phyloP scores from a whole-genome alignment of 2,113 vertebrate genomes.

The Chascanopsetta lugubris region DNA sequence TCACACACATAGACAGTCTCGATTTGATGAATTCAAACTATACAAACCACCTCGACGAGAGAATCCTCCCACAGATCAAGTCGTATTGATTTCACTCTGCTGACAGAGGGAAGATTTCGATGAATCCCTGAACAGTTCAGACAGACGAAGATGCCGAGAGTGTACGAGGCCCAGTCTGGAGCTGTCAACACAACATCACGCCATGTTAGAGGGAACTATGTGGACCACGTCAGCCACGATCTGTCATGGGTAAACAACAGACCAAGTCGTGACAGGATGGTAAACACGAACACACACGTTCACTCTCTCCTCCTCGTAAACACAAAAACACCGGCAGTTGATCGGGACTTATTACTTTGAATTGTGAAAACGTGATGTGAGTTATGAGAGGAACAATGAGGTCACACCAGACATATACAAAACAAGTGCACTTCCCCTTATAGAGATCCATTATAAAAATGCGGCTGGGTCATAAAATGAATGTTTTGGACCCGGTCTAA shows the following conservation, averaged over 20 bases:
- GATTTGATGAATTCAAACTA: neutral
- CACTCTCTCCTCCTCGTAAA: neutral
- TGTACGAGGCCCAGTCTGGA: constrained; percentile 93
- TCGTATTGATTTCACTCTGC: constrained; percentile 89
- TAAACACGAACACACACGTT: neutral
- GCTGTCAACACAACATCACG: constrained; percentile 74
- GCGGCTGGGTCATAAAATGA: neutral
- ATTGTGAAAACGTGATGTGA: neutral
- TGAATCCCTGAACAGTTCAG: constrained; percentile 91
- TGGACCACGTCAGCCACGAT: neutral
- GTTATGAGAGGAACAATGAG: constrained; percentile 45
- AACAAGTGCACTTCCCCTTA: constrained; percentile 44
- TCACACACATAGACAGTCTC: neutral
- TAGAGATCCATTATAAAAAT: neutral
- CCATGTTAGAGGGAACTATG: constrained; percentile 1
- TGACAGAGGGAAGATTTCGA: constrained; percentile 86
- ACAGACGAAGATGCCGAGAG: constrained; percentile 90
- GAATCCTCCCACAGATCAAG: constrained; percentile 92
- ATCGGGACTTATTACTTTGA: neutral
- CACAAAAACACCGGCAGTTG: neutral
- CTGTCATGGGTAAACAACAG: no score
- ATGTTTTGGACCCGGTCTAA: constrained; percentile 4
- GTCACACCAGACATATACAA: constrained; percentile 16
- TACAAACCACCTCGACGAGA: constrained; percentile 86
- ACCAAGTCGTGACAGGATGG: neutral